Evolutionary conservation across 2,888 invertebrate genomes (phyloP).

Genomic region (Tipula unca): DNA sequence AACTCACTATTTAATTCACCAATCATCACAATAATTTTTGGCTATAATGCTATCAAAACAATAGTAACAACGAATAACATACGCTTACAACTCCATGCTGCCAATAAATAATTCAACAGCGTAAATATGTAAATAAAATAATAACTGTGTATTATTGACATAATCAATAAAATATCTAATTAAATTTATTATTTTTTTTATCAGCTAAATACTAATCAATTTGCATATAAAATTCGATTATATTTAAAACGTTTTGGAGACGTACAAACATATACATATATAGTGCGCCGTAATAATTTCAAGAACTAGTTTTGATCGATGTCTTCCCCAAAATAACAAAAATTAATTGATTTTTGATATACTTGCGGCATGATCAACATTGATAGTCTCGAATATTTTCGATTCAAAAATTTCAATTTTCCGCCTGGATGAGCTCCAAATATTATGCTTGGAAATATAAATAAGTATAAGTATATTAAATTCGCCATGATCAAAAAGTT

Average conservation of each 20-base stretch:
- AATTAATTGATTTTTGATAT: background rate
- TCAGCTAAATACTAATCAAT: background rate
- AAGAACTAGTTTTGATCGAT: background rate
- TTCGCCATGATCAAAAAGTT: background rate
- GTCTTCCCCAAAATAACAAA: background rate
- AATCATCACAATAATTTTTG: too few relatives aligned
- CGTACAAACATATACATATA: too few relatives aligned
- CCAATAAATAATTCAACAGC: background rate
- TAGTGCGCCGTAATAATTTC: background rate
- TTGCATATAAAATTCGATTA: background rate
- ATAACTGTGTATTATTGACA: background rate
- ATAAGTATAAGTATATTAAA: background rate
- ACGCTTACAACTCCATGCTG: background rate
- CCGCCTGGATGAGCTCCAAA: background rate
- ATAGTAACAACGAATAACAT: background rate
- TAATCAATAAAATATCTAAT: background rate
- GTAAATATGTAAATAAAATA: background rate
- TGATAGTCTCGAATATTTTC: background rate
- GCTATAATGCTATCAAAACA: background rate
- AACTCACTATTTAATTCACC: too few relatives aligned
- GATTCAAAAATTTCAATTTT: background rate
- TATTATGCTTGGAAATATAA: background rate
- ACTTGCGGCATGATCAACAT: background rate
- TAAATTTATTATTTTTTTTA: background rate
- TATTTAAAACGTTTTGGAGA: too few relatives aligned